Evolutionary conservation across 2,888 invertebrate genomes (phyloP), one percentile per base, ranked within the genome.

Genomic region (Drosophila paucipuncta): DNA sequence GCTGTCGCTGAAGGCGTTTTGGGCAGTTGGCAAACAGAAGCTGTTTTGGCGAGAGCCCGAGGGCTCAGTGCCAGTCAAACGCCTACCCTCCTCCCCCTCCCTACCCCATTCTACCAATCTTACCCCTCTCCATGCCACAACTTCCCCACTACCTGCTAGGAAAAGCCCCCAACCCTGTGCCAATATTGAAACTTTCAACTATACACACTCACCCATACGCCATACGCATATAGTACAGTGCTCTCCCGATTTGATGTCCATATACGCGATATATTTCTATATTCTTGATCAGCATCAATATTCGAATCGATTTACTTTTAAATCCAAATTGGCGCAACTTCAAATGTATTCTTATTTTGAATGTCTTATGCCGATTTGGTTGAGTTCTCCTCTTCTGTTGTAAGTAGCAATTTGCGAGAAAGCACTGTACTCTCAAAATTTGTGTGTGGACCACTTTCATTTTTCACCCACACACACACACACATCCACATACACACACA

Each of bases 161-260:
- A 22, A 22, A 10, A 39, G 39, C 54, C 33, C 33, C 64, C 71
- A 79, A 64, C 72, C 67, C 81, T 70, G 68, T 76, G 72, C 76
- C 89, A 89, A 89, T 89, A 85, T 85, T 84, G 85, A 85, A 85
- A 85, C 85, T 89, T 89, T 85, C 85, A 89, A 89, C 85, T 85
- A 85, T 67, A 89, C 69, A 82, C 65, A 79, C 65, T 76, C 67
- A 57, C 39, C 31, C 49, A 63, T 54, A 25, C 55, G 31, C 9
- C 31, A 53, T 62, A 57, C 57, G 49, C 62, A 66, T 68, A 72
- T 65, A 55, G 6, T 43, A 58, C 41, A 58, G 58, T 58, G 43
- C 16, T 43, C 13, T 2, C 43, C 41, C n/a, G 10, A 58, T 13
- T 30, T 57, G n/a, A n/a, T 28, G 28, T 30, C 11, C 18, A 35